Conservation (phyloP, 23 tunicate genomes). For the Styela plicata region DNA sequence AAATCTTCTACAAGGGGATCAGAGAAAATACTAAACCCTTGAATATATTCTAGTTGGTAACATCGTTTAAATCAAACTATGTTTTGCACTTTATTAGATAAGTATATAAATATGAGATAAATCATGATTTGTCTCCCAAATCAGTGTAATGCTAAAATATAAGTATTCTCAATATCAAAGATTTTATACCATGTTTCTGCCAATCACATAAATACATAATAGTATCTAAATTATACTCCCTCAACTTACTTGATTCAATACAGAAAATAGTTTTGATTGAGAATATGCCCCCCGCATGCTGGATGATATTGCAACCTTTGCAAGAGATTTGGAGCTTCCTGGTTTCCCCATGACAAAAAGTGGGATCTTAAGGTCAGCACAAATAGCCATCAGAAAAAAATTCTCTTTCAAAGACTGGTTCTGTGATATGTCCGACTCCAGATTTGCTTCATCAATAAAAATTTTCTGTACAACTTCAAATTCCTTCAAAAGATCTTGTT, state of each 20-base stretch:
- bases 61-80: too few species aligned
- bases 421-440: constrained; percentile 43
- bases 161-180: too few species aligned
- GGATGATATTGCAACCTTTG: constrained; percentile 39
- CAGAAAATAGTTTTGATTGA: constrained; percentile 14
- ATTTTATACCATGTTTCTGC: too few species aligned
- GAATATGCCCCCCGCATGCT: constrained; percentile 47
- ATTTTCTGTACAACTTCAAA: constrained; percentile 48
- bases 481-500: neutral
- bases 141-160: too few species aligned
- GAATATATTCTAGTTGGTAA: too few species aligned
- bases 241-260: constrained; percentile 35
- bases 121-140: too few species aligned
- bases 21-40: too few species aligned
- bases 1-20: too few species aligned
- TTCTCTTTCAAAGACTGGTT: constrained; percentile 64
- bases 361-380: constrained; percentile 65
- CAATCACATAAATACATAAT: too few species aligned
- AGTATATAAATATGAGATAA: too few species aligned
- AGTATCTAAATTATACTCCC: too few species aligned
- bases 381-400: constrained; percentile 54
- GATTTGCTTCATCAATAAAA: constrained; percentile 28
- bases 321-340: constrained; percentile 79
- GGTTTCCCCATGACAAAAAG: constrained; percentile 69
- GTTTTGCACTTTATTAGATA: too few species aligned